Conservation (phyloP, 2,113 vertebrate genomes). For the Pagrus major region DNA sequence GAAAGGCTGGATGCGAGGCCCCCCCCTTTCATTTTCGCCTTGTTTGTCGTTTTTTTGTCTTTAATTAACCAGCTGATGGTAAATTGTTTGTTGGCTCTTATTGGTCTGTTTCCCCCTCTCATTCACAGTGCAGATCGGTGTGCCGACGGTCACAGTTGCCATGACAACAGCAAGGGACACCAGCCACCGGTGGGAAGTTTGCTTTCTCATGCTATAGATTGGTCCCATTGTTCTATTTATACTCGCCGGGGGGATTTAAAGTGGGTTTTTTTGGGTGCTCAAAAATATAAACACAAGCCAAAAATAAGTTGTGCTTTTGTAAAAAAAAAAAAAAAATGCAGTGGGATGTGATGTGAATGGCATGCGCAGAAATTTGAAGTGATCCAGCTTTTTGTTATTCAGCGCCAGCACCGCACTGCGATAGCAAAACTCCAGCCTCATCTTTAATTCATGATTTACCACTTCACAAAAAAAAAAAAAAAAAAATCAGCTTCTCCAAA, state of each 20-base stretch:
- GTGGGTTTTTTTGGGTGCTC: conserved; percentile 1
- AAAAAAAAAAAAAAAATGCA: no score
- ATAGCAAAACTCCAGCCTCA: conserved; percentile 63
- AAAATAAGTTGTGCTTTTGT: conserved; percentile 23
- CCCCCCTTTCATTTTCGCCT: background rate
- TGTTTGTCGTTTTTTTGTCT: conserved; percentile 10
- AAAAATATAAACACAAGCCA: conserved; percentile 24
- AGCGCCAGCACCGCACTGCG: conserved; percentile 21
- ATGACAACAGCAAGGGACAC: conserved; percentile 67
- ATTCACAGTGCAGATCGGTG: conserved; percentile 15
- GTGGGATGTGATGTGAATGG: conserved; percentile 45
- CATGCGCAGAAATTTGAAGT: conserved; percentile 37
- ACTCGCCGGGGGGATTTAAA: background rate
- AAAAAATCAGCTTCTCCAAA: conserved; percentile 47
- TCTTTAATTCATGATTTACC: conserved; percentile 73
- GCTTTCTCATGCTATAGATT: conserved; percentile 50
- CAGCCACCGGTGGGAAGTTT: conserved; percentile 18
- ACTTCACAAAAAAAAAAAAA: conserved; percentile 48
- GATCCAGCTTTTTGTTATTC: conserved; percentile 68
- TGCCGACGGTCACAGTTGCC: conserved; percentile 52
- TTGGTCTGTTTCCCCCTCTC: conserved; percentile 13
- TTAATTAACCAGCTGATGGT: conserved; percentile 54
- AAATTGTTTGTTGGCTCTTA: conserved; percentile 31
- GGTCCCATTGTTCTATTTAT: conserved; percentile 41
- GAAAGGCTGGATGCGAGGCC: background rate